These are phyloP conservation scores for Pantelozetes paolii DNA, from an alignment of 2,888 invertebrate genomes.

Conservation along the genomic window DNA sequence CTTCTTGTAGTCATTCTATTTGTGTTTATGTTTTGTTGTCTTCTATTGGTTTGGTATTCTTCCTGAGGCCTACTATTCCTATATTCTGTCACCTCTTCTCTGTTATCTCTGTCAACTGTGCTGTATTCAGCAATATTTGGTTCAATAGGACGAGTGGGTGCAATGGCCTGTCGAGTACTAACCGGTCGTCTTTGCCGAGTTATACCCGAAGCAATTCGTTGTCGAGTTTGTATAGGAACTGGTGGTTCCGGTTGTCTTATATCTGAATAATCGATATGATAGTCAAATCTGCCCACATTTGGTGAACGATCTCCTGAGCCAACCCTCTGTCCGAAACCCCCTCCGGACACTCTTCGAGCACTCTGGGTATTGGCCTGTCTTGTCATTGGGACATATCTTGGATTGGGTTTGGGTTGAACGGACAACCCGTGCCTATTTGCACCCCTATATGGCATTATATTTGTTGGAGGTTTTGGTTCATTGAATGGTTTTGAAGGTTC, in stretches of 20 bases:
- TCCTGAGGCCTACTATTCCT: constrained; percentile 2
- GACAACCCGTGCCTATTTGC: constrained; percentile 41
- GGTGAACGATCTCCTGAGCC: not conserved
- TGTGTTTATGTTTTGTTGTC: constrained; percentile 14
- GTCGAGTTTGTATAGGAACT: not conserved
- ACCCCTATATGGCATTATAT: constrained; percentile 44
- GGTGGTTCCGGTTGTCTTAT: not conserved
- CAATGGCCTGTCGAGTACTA: constrained; percentile 11
- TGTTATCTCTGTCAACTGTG: constrained; percentile 20
- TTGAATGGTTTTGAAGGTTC: constrained; percentile 39
- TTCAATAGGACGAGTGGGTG: not conserved
- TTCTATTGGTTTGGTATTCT: not conserved
- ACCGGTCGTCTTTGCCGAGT: constrained; percentile 1
- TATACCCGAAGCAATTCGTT: not conserved
- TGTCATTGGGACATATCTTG: constrained; percentile 40
- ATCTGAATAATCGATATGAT: not conserved
- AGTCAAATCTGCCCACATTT: not conserved
- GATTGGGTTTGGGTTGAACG: constrained; percentile 30
- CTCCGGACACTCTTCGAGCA: constrained; percentile 26
- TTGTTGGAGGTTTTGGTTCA: constrained; percentile 41
- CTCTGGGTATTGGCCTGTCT: constrained; percentile 44
- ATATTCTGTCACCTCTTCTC: not conserved
- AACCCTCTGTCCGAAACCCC: constrained; percentile 44
- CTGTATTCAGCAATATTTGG: constrained; percentile 5
- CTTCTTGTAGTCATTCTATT: constrained; percentile 25